Evolutionary conservation across 1,140 invertebrate species (phyloP).

Genomic region (Eupeodes corollae): DNA sequence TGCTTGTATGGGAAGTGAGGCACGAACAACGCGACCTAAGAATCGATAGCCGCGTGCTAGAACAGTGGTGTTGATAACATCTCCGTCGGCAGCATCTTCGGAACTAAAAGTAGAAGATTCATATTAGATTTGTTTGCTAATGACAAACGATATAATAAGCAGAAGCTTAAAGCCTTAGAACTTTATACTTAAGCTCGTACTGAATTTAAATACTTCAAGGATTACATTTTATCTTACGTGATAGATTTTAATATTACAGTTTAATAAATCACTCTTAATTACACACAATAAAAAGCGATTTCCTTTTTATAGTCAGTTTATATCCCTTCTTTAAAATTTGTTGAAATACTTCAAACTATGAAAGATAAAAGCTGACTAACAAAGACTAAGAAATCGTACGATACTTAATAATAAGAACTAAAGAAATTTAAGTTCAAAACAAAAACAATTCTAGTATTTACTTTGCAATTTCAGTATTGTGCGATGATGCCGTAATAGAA

Average conservation of each 20-base stretch:
- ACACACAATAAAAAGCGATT: too few species aligned
- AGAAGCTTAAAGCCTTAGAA: background rate
- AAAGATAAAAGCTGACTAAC: too few species aligned
- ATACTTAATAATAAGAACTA: too few species aligned
- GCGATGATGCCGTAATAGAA: slow-evolving; percentile 38
- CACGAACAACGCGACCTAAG: slow-evolving; percentile 73
- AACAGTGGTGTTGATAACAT: slow-evolving; percentile 50
- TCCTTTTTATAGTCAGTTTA: too few species aligned
- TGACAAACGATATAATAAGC: background rate
- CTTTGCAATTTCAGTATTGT: slow-evolving; percentile 40
- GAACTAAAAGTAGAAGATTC: slow-evolving; percentile 19
- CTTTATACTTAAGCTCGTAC: background rate
- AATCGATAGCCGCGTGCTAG: slow-evolving; percentile 66
- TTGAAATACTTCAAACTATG: too few species aligned
- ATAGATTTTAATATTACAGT: too few species aligned
- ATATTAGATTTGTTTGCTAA: background rate
- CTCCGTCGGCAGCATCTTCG: slow-evolving; percentile 41
- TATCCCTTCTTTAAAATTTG: too few species aligned
- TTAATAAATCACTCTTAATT: too few species aligned
- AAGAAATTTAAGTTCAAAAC: slow-evolving; percentile 11
- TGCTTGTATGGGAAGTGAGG: slow-evolving; percentile 83
- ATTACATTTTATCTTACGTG: background rate
- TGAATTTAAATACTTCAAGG: background rate
- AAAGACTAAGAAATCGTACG: too few species aligned
- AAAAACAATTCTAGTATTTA: slow-evolving; percentile 41